phyloP scores from a whole-genome alignment of 2,888 invertebrate species.

The Hypolimnas misippus region DNA sequence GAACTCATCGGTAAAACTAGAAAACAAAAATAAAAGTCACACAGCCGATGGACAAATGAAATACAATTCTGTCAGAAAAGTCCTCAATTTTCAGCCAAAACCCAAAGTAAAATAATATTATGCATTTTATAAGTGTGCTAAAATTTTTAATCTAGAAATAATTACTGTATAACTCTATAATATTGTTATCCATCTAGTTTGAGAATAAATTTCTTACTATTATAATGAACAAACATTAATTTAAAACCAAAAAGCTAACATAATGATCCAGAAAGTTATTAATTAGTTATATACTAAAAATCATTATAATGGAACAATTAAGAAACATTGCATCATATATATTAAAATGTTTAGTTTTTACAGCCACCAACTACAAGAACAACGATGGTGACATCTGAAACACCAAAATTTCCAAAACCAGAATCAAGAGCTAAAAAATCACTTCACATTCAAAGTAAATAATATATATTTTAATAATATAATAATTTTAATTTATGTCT shows the following conservation, averaged over 20 bases:
- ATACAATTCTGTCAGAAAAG: conserved; percentile 66
- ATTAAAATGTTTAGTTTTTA: conserved; percentile 40
- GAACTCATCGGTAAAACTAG: conserved; percentile 73
- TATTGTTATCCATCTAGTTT: too few relatives aligned
- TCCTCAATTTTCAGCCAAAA: conserved; percentile 66
- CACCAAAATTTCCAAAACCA: conserved; percentile 65
- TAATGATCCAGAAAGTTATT: too few relatives aligned
- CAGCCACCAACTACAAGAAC: conserved; percentile 53
- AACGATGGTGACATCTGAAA: conserved; percentile 54
- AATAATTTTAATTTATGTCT: too few relatives aligned
- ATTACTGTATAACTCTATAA: too few relatives aligned
- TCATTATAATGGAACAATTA: too few relatives aligned
- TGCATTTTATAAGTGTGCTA: too few relatives aligned
- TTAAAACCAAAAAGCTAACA: too few relatives aligned
- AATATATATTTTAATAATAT: conserved; percentile 16
- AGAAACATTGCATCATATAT: too few relatives aligned
- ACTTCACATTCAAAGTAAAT: conserved; percentile 58
- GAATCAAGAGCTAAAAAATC: conserved; percentile 60
- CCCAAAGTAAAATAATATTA: conserved; percentile 49
- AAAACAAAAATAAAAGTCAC: conserved; percentile 60
- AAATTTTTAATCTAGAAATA: too few relatives aligned
- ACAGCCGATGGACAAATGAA: conserved; percentile 61
- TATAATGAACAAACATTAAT: too few relatives aligned
- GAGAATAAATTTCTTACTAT: too few relatives aligned
- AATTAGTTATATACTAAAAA: too few relatives aligned